Percentiles rank a stretch among this genome's conserved stretches.
These are phyloP conservation scores for Neoniphon sammara DNA, from an alignment of 2,797 vertebrate genomes.

Conservation along the genomic window DNA sequence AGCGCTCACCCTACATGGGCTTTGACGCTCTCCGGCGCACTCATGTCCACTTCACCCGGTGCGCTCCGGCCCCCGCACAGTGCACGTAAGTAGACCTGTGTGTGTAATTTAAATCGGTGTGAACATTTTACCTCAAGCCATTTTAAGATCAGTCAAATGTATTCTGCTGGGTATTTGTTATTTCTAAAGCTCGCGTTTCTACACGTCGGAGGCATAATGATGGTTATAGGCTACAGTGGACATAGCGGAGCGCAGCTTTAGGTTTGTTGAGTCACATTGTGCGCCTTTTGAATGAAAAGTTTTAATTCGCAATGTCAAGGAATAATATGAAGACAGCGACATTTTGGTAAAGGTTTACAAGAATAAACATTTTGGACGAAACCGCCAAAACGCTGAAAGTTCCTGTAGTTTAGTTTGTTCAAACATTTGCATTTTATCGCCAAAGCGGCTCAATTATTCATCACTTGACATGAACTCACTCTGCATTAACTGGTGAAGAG, in stretches of 20 bases:
- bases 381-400: not conserved
- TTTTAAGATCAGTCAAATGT: not conserved
- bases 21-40: constrained; percentile 47
- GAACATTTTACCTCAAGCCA: not conserved
- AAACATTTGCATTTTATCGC: not conserved
- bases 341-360: constrained; percentile 17
- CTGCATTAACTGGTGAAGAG: too few species aligned
- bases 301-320: not conserved
- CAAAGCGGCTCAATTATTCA: not conserved
- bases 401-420: not conserved
- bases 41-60: constrained; percentile 39
- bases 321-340: not conserved
- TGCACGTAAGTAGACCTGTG: constrained; percentile 69
- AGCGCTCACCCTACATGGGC: constrained; percentile 57
- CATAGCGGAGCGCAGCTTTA: not conserved
- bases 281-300: not conserved
- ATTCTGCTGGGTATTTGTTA: not conserved
- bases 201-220: too few species aligned
- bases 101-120: constrained; percentile 3
- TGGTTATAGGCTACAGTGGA: not conserved
- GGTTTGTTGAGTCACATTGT: not conserved
- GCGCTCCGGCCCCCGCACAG: constrained; percentile 36
- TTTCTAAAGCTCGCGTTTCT: not conserved
- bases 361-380: constrained; percentile 29
- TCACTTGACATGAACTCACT: not conserved